Percentiles rank a stretch among this genome's conserved stretches.
These are phyloP conservation scores for Forbesichthys agassizii DNA, from an alignment of 2,113 vertebrate genomes.

Conservation along the genomic window DNA sequence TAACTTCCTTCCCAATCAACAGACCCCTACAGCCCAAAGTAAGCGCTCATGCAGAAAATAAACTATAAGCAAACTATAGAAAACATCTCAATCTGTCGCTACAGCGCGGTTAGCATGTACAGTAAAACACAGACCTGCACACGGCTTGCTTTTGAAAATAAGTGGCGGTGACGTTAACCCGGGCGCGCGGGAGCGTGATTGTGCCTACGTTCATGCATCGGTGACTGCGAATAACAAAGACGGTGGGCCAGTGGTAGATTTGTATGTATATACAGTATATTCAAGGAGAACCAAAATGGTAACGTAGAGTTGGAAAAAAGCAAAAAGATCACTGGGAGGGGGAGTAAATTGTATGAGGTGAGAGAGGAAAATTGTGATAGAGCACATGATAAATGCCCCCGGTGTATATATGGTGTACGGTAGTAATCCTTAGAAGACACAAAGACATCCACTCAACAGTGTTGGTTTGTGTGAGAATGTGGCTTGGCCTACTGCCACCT, in stretches of 20 bases:
- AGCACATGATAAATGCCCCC: slow-evolving; percentile 34
- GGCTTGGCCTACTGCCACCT: slow-evolving; percentile 68
- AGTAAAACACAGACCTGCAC: slow-evolving; percentile 63
- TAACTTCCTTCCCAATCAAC: slow-evolving; percentile 49
- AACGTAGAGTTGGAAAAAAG: neutral
- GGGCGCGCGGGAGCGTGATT: slow-evolving; percentile 47
- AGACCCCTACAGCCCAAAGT: neutral
- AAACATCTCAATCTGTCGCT: slow-evolving; percentile 61
- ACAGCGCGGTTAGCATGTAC: slow-evolving; percentile 57
- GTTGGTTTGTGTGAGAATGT: slow-evolving; percentile 64
- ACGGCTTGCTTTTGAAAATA: slow-evolving; percentile 43
- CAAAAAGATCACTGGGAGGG: slow-evolving; percentile 10
- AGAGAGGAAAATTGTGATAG: slow-evolving; percentile 15
- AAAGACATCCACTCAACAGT: slow-evolving; percentile 43
- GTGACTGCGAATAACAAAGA: slow-evolving; percentile 3
- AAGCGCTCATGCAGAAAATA: slow-evolving; percentile 17
- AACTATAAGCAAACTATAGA: slow-evolving; percentile 45
- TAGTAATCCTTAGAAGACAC: slow-evolving; percentile 60
- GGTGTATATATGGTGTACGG: slow-evolving; percentile 3
- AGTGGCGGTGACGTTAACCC: slow-evolving; percentile 66
- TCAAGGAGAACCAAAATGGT: too few species aligned
- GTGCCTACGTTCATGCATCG: slow-evolving; percentile 31
- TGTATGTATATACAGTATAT: neutral
- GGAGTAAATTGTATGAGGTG: neutral
- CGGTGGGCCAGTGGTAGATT: slow-evolving; percentile 32